Evolutionary conservation across 2,797 vertebrate genomes (phyloP).

Genomic region (Pitangus sulphuratus): DNA sequence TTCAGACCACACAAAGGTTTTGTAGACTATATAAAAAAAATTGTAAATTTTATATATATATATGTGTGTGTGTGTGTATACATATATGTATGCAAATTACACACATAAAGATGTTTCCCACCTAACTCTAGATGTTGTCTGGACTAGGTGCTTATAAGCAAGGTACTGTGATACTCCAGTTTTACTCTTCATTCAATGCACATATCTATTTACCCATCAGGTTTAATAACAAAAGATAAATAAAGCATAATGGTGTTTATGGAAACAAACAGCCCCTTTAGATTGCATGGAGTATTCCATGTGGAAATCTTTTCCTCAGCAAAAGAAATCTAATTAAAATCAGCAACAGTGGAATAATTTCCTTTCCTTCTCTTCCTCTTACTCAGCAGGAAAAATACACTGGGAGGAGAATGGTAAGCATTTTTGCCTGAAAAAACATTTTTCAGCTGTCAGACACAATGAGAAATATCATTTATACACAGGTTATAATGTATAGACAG

Average conservation of each 20-base stretch:
- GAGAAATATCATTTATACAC: background rate
- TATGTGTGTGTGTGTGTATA: background rate
- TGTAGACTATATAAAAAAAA: background rate
- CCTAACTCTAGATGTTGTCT: background rate
- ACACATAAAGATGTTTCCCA: background rate
- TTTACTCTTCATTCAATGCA: background rate
- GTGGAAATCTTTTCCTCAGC: background rate
- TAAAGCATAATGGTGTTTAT: background rate
- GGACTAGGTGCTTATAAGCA: background rate
- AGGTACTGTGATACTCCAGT: background rate
- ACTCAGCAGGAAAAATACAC: background rate
- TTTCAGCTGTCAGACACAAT: constrained; percentile 8
- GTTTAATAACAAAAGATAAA: background rate
- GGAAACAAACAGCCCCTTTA: background rate
- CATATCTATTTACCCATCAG: background rate
- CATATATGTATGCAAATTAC: background rate
- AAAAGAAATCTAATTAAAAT: background rate
- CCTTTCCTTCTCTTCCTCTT: background rate
- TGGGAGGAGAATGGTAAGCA: background rate
- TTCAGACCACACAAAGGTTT: background rate
- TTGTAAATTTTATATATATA: background rate
- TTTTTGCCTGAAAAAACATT: background rate
- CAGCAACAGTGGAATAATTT: background rate
- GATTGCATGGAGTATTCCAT: background rate
- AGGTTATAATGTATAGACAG: background rate